Evolutionary conservation across 1,140 invertebrate genomes (phyloP), one percentile per base, ranked within the genome.

Genomic region (Musca domestica): DNA sequence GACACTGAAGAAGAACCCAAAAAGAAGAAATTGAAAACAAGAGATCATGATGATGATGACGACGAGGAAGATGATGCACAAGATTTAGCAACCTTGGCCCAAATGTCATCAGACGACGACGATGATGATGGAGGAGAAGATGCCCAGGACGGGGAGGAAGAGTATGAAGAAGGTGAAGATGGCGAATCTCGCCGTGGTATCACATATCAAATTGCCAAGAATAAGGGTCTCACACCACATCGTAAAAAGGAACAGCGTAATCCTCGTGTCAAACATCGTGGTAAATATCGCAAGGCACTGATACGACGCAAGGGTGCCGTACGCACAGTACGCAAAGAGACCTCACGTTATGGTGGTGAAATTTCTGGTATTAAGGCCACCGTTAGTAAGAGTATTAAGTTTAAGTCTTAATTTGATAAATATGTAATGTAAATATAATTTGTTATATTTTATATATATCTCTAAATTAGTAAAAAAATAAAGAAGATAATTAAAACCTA

Each of bases 171-270:
- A 49, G 74, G 76, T 58, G 70, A 72, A 5, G 74, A 79, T 49
- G 71, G 76, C 48, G 68, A 73, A 48, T 68, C 74, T 49, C 95
- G 94, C 76, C 85, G 95, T 74, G 87, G 87, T 63, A 96, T 98
- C 71, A 96, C 92, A 17, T 95, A 95, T 80, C 87, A 96, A 87
- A 98, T 98, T 75, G 89, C 91, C 9, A 98, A 98, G 82, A 98
- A 98, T 76, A 97, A 95, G 83, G 95, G 95, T 47, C 84, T 98
- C 1, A 96, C 91, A 47, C 93, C 95, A 12, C 85, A 90, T 71
- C 88, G 94, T 67, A 96, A 93, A 77, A 97, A 96, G 78, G 94
- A 96, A 77, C 87, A 90, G 72, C 87, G 93, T 71, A 98, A 98
- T 88, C 95, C 96, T 0, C 86, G 96, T 75, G 95, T 98, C 0